Conservation (phyloP, 2,113 vertebrate genomes). For the Delphinus delphis region DNA sequence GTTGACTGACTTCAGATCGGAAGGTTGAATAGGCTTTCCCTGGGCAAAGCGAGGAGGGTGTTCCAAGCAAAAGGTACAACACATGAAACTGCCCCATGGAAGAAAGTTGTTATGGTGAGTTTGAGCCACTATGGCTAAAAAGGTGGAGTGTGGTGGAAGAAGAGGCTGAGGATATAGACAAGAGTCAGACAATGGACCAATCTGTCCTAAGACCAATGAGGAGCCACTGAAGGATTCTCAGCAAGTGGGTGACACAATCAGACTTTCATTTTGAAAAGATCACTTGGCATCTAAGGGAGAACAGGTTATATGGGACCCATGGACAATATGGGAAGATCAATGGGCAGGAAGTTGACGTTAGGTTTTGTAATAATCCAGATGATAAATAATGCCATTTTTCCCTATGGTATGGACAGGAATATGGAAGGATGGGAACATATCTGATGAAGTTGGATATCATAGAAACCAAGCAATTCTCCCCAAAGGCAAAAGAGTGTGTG, state of each 20-base stretch:
- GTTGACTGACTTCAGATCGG: neutral
- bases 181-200: neutral
- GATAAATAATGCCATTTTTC: neutral
- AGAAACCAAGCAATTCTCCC: neutral
- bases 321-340: neutral
- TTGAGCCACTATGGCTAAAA: neutral
- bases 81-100: neutral
- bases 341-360: neutral
- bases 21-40: neutral
- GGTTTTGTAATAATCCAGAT: neutral
- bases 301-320: neutral
- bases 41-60: neutral
- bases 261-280: neutral
- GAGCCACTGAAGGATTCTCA: neutral
- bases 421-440: neutral
- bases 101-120: neutral
- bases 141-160: neutral
- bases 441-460: neutral
- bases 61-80: neutral
- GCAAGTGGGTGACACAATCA: neutral
- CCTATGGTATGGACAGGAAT: neutral
- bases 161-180: neutral
- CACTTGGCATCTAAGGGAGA: neutral
- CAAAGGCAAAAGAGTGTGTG: neutral
- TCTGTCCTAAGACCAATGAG: neutral